phyloP scores from a whole-genome alignment of 35 echinoderm and acorn worm genomes.

The Patiria miniata region DNA sequence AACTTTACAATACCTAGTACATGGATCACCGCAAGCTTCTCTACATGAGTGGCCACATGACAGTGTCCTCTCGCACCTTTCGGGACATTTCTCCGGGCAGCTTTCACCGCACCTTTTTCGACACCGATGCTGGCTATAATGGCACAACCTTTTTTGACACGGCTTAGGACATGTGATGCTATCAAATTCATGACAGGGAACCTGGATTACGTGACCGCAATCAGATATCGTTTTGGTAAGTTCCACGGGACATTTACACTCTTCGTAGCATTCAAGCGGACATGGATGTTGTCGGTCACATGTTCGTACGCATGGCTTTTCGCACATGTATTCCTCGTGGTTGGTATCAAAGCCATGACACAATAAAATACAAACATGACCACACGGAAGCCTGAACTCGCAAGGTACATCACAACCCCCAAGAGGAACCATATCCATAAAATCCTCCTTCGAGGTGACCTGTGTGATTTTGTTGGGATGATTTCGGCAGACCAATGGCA shows the following conservation, averaged over 20 bases:
- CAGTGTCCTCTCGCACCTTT: neutral
- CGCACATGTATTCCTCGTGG: conserved; percentile 36
- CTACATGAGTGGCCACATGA: conserved; percentile 15
- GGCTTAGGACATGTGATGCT: neutral
- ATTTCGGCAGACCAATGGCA: conserved; percentile 46
- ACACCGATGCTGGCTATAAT: conserved; percentile 11
- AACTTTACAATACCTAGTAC: neutral
- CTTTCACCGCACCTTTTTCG: conserved; percentile 1
- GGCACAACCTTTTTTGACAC: conserved; percentile 6
- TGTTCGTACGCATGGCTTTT: conserved; percentile 1
- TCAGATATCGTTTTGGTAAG: neutral
- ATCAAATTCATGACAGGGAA: neutral
- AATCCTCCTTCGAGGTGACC: conserved; percentile 22
- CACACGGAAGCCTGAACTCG: conserved; percentile 48
- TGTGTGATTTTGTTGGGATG: conserved; percentile 21
- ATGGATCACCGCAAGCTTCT: conserved; percentile 6
- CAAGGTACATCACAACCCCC: conserved; percentile 53
- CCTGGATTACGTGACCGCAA: conserved; percentile 12
- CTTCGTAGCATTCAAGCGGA: neutral
- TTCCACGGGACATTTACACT: neutral
- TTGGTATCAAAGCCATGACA: conserved; percentile 52
- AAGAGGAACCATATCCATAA: conserved; percentile 37
- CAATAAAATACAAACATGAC: conserved; percentile 33
- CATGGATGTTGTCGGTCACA: neutral
- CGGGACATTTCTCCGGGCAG: conserved; percentile 7